phyloP scores from a whole-genome alignment of 1,140 invertebrate genomes.

The Calephelis virginiensis region DNA sequence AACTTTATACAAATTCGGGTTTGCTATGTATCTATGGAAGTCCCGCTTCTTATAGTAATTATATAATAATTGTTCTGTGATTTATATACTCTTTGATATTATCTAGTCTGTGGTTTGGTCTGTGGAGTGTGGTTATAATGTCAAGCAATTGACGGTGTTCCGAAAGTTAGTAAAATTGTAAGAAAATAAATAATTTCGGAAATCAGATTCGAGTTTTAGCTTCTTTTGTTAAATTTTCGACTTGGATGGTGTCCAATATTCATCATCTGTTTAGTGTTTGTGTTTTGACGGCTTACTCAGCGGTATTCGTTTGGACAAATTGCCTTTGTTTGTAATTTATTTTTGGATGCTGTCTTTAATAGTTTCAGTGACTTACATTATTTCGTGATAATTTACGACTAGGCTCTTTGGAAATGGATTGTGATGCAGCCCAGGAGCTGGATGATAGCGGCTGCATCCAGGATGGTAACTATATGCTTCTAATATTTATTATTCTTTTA shows the following conservation, averaged over 20 bases:
- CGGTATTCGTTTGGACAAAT: conserved; percentile 12
- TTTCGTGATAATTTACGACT: conserved; percentile 31
- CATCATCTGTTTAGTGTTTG: conserved; percentile 24
- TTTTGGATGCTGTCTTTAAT: background rate
- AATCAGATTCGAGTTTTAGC: background rate
- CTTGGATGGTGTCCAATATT: conserved; percentile 20
- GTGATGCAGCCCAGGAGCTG: conserved; percentile 39
- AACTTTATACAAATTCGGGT: no score
- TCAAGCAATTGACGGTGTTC: no score
- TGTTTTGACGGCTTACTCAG: background rate
- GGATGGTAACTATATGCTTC: conserved; percentile 43
- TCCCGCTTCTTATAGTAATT: no score
- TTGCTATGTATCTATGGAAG: no score
- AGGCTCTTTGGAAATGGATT: conserved; percentile 40
- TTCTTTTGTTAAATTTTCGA: conserved; percentile 4
- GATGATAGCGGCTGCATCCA: conserved; percentile 60
- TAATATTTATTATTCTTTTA: conserved; percentile 20
- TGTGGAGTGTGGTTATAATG: no score
- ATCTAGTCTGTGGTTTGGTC: no score
- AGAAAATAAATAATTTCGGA: background rate
- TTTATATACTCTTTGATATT: no score
- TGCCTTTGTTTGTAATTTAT: conserved; percentile 20
- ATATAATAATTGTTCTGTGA: no score
- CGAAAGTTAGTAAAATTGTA: background rate
- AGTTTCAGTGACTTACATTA: conserved; percentile 23